Evolutionary conservation across 92 coral and sea anemone genomes (phyloP).

Genomic region (Porites rus): DNA sequence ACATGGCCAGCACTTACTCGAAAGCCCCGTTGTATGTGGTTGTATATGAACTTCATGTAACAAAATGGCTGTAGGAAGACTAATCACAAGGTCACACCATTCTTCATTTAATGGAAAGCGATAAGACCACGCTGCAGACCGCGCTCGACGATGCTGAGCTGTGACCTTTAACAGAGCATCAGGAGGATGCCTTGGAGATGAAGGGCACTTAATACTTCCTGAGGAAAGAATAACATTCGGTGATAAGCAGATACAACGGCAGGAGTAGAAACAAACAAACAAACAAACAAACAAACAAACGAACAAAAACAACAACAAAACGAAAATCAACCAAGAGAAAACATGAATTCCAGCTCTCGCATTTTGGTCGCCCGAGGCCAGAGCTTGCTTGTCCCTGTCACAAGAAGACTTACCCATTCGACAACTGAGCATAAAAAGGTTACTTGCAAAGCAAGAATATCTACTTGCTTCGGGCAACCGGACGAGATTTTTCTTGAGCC

Average conservation of each 20-base stretch:
- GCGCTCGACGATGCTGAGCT: slow-evolving; percentile 93
- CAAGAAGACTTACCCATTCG: too few relatives aligned
- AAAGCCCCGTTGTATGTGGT: slow-evolving; percentile 88
- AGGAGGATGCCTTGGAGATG: slow-evolving; percentile 78
- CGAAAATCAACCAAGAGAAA: too few relatives aligned
- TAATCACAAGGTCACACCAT: slow-evolving; percentile 89
- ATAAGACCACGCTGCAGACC: slow-evolving; percentile 97
- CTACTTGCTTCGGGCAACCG: too few relatives aligned
- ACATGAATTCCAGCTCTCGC: too few relatives aligned
- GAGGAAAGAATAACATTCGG: neutral
- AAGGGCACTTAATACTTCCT: slow-evolving; percentile 33
- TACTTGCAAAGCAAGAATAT: too few relatives aligned
- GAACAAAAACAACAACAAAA: too few relatives aligned
- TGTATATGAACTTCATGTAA: slow-evolving; percentile 87
- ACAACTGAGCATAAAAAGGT: too few relatives aligned
- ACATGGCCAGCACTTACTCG: slow-evolving; percentile 72
- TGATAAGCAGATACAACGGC: too few relatives aligned
- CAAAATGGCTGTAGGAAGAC: slow-evolving; percentile 85
- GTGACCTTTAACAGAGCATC: slow-evolving; percentile 87
- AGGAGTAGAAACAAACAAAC: neutral
- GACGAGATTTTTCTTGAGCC: too few relatives aligned
- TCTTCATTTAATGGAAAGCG: slow-evolving; percentile 86
- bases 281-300: too few relatives aligned
- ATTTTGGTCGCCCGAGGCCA: too few relatives aligned
- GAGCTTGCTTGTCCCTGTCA: too few relatives aligned